Evolutionary conservation across 2,888 invertebrate species (phyloP).

Genomic region (Lutraria lutraria): DNA sequence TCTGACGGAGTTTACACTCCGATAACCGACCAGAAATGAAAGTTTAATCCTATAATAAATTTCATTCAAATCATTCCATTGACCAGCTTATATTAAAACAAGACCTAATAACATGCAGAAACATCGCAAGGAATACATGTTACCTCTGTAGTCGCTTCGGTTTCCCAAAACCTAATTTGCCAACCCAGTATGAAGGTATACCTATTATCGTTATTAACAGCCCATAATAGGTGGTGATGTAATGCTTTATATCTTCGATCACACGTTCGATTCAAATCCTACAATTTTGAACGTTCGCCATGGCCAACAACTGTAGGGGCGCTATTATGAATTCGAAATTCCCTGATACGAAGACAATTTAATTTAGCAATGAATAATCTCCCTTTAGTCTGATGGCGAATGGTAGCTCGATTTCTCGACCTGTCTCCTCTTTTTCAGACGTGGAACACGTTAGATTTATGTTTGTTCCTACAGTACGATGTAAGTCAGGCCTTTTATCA

Average conservation of each 20-base stretch:
- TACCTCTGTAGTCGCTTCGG: constrained; percentile 33
- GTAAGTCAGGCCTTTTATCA: constrained; percentile 71
- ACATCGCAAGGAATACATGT: no score
- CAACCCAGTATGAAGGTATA: constrained; percentile 68
- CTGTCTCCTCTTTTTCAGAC: constrained; percentile 74
- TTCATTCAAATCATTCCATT: no score
- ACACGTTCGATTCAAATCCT: constrained; percentile 88
- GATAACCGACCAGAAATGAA: no score
- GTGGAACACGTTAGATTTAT: constrained; percentile 81
- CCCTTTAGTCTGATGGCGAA: constrained; percentile 88
- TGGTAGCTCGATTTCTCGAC: constrained; percentile 87
- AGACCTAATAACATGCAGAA: no score
- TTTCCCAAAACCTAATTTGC: constrained; percentile 62
- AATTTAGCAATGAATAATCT: constrained; percentile 89
- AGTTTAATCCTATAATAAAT: no score
- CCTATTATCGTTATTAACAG: constrained; percentile 73
- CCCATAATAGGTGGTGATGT: constrained; percentile 80
- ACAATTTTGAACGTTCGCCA: constrained; percentile 89
- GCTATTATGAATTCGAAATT: constrained; percentile 88
- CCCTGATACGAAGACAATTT: constrained; percentile 89
- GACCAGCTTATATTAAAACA: no score
- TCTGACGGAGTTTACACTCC: no score
- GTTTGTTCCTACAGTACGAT: constrained; percentile 75
- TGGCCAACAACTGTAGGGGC: constrained; percentile 89
- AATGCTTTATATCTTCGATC: constrained; percentile 78